Evolutionary conservation across 2,113 vertebrate genomes (phyloP).

Genomic region (Sebastes schlegelii): DNA sequence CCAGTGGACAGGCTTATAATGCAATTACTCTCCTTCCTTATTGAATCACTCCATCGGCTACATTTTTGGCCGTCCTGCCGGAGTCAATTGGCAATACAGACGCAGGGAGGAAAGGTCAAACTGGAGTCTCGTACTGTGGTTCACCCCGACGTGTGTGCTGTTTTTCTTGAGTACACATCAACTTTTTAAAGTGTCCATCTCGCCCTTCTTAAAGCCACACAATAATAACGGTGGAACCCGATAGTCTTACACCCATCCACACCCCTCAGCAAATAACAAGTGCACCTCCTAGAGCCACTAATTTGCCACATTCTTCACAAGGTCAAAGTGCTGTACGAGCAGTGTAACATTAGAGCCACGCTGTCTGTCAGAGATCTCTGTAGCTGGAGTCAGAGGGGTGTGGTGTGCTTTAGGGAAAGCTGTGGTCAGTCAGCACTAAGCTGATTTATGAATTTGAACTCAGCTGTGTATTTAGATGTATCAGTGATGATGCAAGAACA

Average conservation of each 20-base stretch:
- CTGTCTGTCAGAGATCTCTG: constrained; percentile 16
- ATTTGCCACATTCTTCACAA: constrained; percentile 3
- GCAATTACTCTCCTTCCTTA: constrained; percentile 78
- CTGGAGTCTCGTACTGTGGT: constrained; percentile 34
- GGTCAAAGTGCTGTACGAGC: constrained; percentile 3
- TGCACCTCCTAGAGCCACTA: constrained; percentile 20
- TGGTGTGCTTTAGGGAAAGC: constrained; percentile 7
- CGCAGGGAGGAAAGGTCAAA: constrained; percentile 45
- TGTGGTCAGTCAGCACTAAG: constrained; percentile 23
- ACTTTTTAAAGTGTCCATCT: constrained; percentile 28
- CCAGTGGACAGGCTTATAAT: constrained; percentile 69
- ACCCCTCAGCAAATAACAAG: constrained; percentile 14
- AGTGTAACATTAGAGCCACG: constrained; percentile 3
- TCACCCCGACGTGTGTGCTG: constrained; percentile 33
- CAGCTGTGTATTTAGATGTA: constrained; percentile 3
- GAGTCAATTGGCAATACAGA: constrained; percentile 47
- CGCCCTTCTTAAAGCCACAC: neutral
- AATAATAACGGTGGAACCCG: constrained; percentile 24
- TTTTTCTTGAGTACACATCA: neutral
- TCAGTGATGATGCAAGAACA: neutral
- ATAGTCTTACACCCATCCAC: constrained; percentile 13
- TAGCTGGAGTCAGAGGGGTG: constrained; percentile 22
- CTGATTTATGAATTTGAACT: constrained; percentile 32
- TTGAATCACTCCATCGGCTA: constrained; percentile 69
- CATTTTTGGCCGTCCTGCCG: constrained; percentile 42